Evolutionary conservation across 2,113 vertebrate species (phyloP).

Genomic region (Zosterops borbonicus): DNA sequence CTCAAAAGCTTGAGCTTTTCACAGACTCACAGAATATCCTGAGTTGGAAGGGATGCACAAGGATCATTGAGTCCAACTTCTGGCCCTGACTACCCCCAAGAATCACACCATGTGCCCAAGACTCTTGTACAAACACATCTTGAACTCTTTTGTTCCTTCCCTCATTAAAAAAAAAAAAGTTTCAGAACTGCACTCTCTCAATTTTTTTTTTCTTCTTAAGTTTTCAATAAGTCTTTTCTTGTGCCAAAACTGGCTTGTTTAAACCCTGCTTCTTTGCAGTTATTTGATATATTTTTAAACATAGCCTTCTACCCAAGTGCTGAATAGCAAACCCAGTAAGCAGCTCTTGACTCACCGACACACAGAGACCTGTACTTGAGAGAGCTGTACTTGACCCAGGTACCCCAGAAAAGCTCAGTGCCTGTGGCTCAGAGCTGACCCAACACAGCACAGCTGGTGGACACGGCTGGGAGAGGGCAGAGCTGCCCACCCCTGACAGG

Average conservation of each 20-base stretch:
- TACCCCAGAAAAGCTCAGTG: not conserved
- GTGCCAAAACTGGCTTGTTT: not conserved
- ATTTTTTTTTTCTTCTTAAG: not conserved
- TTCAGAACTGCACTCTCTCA: not conserved
- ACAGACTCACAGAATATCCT: not conserved
- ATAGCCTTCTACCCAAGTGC: not conserved
- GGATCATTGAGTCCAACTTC: not conserved
- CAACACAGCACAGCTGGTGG: not conserved
- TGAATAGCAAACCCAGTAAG: not conserved
- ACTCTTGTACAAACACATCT: not conserved
- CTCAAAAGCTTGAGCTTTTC: not conserved
- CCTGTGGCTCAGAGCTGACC: not conserved
- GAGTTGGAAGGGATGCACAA: not conserved
- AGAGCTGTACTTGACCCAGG: not conserved
- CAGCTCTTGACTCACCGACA: not conserved
- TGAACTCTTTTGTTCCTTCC: not conserved
- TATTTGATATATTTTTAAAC: not conserved
- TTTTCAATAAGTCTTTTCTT: not conserved
- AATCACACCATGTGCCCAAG: not conserved
- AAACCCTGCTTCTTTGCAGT: not conserved
- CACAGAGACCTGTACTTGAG: not conserved
- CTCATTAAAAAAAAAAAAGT: not conserved
- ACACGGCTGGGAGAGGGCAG: rapidly evolving
- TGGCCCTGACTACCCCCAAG: not conserved
- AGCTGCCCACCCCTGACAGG: not conserved